Evolutionary conservation across 2,888 invertebrate genomes (phyloP).

Genomic region (Argynnis bischoffii): DNA sequence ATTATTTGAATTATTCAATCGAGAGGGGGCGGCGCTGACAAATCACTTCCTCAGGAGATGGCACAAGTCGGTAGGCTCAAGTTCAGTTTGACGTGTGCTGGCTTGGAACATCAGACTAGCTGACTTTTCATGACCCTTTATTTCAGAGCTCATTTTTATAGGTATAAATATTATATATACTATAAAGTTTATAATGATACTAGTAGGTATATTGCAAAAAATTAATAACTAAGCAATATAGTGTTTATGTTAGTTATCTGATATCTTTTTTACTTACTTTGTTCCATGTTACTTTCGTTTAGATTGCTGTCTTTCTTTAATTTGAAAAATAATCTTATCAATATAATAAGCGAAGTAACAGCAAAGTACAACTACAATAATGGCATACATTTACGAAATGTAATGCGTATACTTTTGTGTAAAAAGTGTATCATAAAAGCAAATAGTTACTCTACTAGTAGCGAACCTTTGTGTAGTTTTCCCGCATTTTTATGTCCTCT

Average conservation of each 20-base stretch:
- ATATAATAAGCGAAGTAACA: not conserved
- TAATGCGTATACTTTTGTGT: constrained; percentile 29
- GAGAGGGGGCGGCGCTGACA: constrained; percentile 82
- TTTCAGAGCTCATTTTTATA: constrained; percentile 20
- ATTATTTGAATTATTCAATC: constrained; percentile 83
- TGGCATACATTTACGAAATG: constrained; percentile 22
- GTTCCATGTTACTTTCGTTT: not conserved
- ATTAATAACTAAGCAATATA: not conserved
- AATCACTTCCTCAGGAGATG: constrained; percentile 81
- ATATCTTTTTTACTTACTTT: not conserved
- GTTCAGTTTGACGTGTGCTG: constrained; percentile 68
- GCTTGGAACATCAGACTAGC: constrained; percentile 49
- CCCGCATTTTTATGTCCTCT: constrained; percentile 78
- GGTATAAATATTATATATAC: not conserved
- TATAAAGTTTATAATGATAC: no score
- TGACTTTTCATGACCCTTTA: constrained; percentile 39
- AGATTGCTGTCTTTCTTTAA: not conserved
- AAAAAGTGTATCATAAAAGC: constrained; percentile 59
- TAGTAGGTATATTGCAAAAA: not conserved
- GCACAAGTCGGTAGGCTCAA: constrained; percentile 73
- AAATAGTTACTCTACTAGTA: constrained; percentile 43
- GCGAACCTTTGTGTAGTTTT: constrained; percentile 65
- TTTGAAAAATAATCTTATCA: no score
- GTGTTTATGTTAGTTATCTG: not conserved
- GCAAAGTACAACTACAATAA: constrained; percentile 5